Percentiles rank a stretch among this genome's conserved stretches.
phyloP scores from a whole-genome alignment of 2,113 vertebrate genomes.

The Heterochromis multidens region DNA sequence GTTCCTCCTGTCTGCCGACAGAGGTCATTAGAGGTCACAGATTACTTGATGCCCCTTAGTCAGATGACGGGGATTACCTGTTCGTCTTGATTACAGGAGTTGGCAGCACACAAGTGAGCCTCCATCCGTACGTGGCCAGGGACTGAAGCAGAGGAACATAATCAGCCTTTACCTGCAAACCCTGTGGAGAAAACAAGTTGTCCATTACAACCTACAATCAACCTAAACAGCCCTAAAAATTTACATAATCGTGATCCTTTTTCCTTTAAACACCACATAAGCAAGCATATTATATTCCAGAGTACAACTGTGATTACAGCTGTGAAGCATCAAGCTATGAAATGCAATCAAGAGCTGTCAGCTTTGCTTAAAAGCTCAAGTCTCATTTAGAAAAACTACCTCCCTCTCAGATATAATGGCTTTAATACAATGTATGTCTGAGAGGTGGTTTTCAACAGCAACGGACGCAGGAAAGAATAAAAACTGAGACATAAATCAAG shows the following conservation, averaged over 20 bases:
- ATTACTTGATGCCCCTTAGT: neutral
- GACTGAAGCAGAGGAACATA: constrained; percentile 94
- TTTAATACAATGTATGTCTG: neutral
- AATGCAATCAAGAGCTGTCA: constrained; percentile 3
- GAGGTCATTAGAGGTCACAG: constrained; percentile 18
- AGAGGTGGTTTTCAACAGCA: neutral
- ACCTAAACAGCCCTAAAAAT: neutral
- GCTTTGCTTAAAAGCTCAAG: neutral
- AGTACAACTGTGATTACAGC: neutral
- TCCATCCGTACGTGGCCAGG: constrained; percentile 91
- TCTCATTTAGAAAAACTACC: neutral
- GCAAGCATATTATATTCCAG: neutral
- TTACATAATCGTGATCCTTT: neutral
- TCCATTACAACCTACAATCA: neutral
- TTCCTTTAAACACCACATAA: neutral
- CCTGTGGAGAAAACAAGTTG: constrained; percentile 72
- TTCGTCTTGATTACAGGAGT: constrained; percentile 91
- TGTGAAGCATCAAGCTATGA: neutral
- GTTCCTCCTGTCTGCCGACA: constrained; percentile 9
- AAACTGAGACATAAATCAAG: neutral
- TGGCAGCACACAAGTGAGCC: constrained; percentile 93
- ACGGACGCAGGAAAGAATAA: neutral
- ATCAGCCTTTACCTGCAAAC: constrained; percentile 89
- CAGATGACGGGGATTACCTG: constrained; percentile 76
- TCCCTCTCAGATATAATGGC: neutral